These are phyloP conservation scores for Copsychus sechellarum DNA, from an alignment of 2,113 vertebrate species.

Conservation along the genomic window DNA sequence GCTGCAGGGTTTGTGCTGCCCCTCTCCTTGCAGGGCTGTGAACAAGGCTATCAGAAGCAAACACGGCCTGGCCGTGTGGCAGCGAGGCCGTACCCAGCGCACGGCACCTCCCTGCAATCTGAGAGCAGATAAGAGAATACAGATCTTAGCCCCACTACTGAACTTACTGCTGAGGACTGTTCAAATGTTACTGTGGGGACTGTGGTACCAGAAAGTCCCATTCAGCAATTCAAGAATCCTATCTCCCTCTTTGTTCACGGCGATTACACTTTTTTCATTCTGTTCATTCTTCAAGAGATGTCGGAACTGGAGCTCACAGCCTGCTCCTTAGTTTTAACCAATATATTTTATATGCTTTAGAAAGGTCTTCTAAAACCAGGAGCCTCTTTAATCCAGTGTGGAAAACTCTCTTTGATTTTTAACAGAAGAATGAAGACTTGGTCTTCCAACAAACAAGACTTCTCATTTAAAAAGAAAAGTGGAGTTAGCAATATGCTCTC, in stretches of 20 bases:
- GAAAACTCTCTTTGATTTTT: not conserved
- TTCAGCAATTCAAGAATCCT: not conserved
- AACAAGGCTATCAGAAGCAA: not conserved
- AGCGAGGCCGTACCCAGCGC: fast-evolving
- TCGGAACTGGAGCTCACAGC: not conserved
- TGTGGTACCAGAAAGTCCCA: not conserved
- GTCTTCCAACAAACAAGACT: not conserved
- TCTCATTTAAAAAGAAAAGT: not conserved
- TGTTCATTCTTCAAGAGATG: not conserved
- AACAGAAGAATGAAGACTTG: not conserved
- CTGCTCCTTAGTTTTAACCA: constrained; percentile 11
- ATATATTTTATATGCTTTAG: not conserved
- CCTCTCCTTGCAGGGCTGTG: not conserved
- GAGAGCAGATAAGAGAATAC: not conserved
- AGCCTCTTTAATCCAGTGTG: not conserved
- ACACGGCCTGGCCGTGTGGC: not conserved
- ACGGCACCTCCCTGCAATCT: not conserved
- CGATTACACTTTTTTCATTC: not conserved
- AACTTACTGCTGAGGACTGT: not conserved
- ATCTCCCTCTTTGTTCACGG: not conserved
- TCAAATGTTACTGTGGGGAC: not conserved
- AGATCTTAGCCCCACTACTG: not conserved
- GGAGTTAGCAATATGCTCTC: not conserved
- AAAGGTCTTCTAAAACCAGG: not conserved
- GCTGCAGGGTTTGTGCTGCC: not conserved